These are phyloP conservation scores for Whitmania pigra DNA, from an alignment of 1,140 invertebrate genomes.

Conservation along the genomic window DNA sequence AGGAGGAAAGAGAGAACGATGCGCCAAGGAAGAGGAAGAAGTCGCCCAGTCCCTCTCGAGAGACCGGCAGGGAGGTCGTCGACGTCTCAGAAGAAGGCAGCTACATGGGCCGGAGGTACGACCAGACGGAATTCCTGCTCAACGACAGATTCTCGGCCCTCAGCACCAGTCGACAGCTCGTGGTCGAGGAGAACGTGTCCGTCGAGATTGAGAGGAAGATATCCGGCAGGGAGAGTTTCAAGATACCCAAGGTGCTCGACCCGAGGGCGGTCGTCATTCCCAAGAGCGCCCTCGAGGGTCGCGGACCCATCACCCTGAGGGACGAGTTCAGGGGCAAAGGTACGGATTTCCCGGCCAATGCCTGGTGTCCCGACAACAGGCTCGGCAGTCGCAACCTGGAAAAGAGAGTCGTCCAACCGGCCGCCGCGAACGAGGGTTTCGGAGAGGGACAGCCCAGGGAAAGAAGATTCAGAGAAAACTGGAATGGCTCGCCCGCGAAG, in stretches of 20 bases:
- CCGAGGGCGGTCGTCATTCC: slow-evolving; percentile 2
- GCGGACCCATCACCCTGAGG: not conserved
- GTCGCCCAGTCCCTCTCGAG: slow-evolving; percentile 20
- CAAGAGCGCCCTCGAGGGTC: not conserved
- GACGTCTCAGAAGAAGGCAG: slow-evolving; percentile 26
- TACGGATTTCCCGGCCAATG: no score
- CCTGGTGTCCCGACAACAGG: no score
- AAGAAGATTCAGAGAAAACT: no score
- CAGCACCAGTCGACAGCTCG: not conserved
- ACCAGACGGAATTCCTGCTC: slow-evolving; percentile 5
- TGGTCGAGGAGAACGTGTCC: not conserved
- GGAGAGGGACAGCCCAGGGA: no score
- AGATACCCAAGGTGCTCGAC: not conserved
- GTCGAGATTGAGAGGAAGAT: slow-evolving; percentile 7
- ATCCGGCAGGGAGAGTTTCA: slow-evolving; percentile 7
- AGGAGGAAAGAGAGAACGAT: not conserved
- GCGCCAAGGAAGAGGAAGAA: slow-evolving; percentile 38
- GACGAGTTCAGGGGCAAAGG: not conserved
- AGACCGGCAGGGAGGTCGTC: slow-evolving; percentile 26
- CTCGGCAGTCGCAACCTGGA: no score
- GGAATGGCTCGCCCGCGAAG: no score
- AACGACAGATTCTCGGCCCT: slow-evolving; percentile 5
- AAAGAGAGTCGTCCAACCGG: no score
- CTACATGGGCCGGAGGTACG: slow-evolving; percentile 25
- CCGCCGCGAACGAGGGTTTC: no score